Evolutionary conservation across 2,113 vertebrate genomes (phyloP).

Genomic region (Syrmaticus mikado): DNA sequence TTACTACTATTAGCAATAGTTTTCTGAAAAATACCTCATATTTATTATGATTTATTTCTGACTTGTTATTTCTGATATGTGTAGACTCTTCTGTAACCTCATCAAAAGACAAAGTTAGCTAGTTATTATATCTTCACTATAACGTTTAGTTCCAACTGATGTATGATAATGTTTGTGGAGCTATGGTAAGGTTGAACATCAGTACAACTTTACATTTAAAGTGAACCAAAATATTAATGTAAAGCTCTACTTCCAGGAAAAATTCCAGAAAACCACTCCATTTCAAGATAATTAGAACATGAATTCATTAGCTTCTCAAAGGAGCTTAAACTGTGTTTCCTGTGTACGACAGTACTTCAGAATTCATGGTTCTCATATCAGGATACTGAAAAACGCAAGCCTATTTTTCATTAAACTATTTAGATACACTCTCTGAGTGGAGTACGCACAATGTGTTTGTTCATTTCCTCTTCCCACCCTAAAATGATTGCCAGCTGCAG

Average conservation of each 20-base stretch:
- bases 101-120: neutral
- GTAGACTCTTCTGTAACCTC: neutral
- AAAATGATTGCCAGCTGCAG: neutral
- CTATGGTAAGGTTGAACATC: neutral
- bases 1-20: neutral
- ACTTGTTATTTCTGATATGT: neutral
- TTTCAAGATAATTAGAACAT: constrained; percentile 1
- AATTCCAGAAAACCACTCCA: neutral
- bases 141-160: neutral
- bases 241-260: neutral
- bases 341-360: constrained; percentile 8
- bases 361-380: constrained; percentile 7
- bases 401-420: neutral
- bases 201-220: neutral
- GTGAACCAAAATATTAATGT: neutral
- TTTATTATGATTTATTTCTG: neutral
- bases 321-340: constrained; percentile 44
- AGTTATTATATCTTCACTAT: neutral
- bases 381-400: neutral
- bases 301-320: constrained; percentile 5
- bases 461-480: neutral
- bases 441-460: neutral
- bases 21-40: neutral
- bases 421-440: neutral
- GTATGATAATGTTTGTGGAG: neutral